Evolutionary conservation across 2,797 vertebrate species (phyloP).

Genomic region (Tapirus indicus): DNA sequence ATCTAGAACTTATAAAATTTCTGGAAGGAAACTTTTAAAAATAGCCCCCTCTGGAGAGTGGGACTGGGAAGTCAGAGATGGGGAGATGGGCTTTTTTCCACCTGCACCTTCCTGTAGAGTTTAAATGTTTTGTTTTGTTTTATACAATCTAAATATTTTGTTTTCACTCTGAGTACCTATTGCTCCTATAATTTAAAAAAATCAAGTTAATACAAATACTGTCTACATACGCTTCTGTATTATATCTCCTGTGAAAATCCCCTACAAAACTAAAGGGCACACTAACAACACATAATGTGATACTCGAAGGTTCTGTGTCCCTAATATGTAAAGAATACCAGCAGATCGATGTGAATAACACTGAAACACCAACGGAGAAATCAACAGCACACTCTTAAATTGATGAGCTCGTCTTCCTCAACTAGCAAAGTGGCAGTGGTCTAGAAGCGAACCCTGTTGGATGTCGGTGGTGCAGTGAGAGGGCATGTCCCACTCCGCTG

Average conservation of each 20-base stretch:
- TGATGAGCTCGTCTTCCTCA: not conserved
- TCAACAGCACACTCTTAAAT: not conserved
- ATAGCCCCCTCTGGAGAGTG: not conserved
- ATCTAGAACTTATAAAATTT: not conserved
- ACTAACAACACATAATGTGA: not conserved
- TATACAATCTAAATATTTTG: not conserved
- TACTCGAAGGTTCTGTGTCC: not conserved
- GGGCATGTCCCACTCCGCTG: not conserved
- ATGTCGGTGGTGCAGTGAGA: accelerated
- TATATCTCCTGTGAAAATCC: not conserved
- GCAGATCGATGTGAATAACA: not conserved
- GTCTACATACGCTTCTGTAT: not conserved
- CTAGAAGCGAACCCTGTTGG: not conserved
- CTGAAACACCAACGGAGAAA: not conserved
- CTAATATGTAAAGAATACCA: not conserved
- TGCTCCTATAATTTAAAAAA: not conserved
- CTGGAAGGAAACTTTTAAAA: not conserved
- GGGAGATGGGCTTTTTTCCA: too few relatives aligned
- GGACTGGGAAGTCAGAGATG: too few relatives aligned
- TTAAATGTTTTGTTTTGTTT: not conserved
- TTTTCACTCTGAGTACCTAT: not conserved
- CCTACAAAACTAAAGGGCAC: not conserved
- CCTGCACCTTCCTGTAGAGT: not conserved
- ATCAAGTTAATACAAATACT: not conserved
- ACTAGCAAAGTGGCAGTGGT: not conserved